Evolutionary conservation across 37 sponge, comb jelly and placozoan species (phyloP), one percentile per base, ranked within the genome.

Genomic region (Chondrilla cf. caribensis): DNA sequence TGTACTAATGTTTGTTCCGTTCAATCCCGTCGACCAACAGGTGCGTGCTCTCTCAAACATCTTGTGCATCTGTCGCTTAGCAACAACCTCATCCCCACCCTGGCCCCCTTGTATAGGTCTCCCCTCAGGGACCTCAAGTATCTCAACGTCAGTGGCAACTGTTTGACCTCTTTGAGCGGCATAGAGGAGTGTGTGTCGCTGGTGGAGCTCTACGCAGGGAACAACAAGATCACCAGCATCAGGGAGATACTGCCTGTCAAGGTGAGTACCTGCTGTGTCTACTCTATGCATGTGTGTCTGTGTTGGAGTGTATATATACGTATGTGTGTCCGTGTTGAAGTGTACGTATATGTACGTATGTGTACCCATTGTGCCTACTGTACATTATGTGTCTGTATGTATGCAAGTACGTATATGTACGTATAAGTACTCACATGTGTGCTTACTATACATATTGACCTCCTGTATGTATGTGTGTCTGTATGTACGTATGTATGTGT

Each of bases 191-290:
- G 84, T 4, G 36, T 75, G 7, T 47, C 79, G 4, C 87, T 96
- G 18, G 22, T 79, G 11, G 92, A 93, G 66, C 82, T 96, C 57
- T 96, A 89, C 77, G 84, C 79, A 2, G 83, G 87, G 54, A 44
- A 79, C 60, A 96, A 93, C 79, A 18, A 9, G 0, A 58, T 96
- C 18, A 32, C 44, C 15, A 88, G 54, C 70, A 79, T 60, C 35
- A 84, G 87, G 0, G 82, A 93, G 33, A 79, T 96, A 0, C 83
- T 93, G 72, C 65, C 77, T 54, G 65, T 88, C 15, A 88, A 88
- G 85, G 89, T 88, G 11, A 14, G 51, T 11, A 47, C 51, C 6
- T 47, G 51, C 9, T 47, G 51, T 47, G 51, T 47, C 9, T 11
- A 47, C 51, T 14, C 9, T 47, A 11, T 11, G 51, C 51, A 47